Conservation (phyloP, 2,797 vertebrate genomes). For the Catharus ustulatus region DNA sequence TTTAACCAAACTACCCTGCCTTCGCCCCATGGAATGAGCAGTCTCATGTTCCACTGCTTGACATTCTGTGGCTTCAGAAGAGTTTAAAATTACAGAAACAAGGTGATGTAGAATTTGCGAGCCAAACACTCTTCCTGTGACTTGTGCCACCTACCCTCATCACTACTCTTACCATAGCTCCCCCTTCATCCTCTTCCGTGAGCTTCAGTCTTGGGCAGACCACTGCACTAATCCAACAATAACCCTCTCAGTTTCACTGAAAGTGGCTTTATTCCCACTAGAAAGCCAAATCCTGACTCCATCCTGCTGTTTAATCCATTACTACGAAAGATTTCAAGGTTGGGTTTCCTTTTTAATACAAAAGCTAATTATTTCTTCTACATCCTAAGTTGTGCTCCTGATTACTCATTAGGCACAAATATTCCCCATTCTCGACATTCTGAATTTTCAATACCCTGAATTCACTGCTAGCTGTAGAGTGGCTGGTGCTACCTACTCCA, state of each 20-base stretch:
- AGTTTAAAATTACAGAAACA: not conserved
- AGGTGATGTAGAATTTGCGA: accelerated
- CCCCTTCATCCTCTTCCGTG: not conserved
- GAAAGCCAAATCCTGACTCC: not conserved
- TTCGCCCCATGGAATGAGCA: not conserved
- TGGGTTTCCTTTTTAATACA: not conserved
- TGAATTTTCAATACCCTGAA: not conserved
- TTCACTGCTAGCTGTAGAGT: not conserved
- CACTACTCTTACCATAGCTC: not conserved
- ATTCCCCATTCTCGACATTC: not conserved
- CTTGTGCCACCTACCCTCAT: not conserved
- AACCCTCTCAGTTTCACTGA: not conserved
- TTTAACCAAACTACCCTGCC: not conserved
- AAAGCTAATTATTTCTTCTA: not conserved
- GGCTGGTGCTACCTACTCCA: not conserved
- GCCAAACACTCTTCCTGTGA: not conserved
- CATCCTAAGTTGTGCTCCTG: not conserved
- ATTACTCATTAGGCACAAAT: not conserved
- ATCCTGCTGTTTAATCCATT: not conserved
- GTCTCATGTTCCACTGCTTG: not conserved
- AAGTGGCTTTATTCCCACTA: not conserved
- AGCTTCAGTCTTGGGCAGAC: not conserved
- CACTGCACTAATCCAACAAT: not conserved
- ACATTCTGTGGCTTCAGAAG: not conserved
- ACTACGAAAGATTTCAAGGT: not conserved